phyloP scores from a whole-genome alignment of 2,888 invertebrate genomes.

The Rapana venosa region DNA sequence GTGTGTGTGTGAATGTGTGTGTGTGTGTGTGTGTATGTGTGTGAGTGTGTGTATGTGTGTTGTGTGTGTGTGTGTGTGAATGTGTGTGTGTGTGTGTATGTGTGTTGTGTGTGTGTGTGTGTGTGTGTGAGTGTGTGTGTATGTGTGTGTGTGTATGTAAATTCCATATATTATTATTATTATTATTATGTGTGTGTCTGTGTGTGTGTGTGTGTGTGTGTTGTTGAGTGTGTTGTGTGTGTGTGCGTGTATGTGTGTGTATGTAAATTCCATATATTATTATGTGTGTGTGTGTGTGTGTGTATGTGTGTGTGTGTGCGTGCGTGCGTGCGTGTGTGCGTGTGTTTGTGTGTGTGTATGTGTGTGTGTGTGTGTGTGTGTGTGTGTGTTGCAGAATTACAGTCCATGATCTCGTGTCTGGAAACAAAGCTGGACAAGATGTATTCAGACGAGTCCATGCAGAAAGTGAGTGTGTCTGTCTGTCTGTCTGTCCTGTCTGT shows the following conservation, averaged over 20 bases:
- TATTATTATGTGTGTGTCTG: too few species aligned
- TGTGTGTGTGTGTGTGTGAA: too few species aligned
- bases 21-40: conserved; percentile 24
- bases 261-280: too few species aligned
- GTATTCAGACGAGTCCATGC: conserved; percentile 76
- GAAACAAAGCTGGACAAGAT: conserved; percentile 74
- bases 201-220: neutral
- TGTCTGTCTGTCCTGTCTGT: neutral
- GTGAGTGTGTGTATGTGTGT: neutral
- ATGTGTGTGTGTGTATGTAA: neutral
- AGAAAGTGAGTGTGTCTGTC: conserved; percentile 65
- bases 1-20: neutral
- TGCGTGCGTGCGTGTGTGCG: too few species aligned
- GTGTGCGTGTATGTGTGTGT: too few species aligned
- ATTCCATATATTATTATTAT: too few species aligned
- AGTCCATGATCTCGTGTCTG: conserved; percentile 72
- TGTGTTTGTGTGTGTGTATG: too few species aligned
- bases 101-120: too few species aligned
- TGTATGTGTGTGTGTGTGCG: too few species aligned
- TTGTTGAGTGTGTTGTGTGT: neutral
- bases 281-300: too few species aligned
- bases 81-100: too few species aligned
- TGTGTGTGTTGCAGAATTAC: conserved; percentile 68
- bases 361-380: too few species aligned
- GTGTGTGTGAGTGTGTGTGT: neutral